phyloP scores from a whole-genome alignment of 1,140 invertebrate species.

The Nautilus pompilius region DNA sequence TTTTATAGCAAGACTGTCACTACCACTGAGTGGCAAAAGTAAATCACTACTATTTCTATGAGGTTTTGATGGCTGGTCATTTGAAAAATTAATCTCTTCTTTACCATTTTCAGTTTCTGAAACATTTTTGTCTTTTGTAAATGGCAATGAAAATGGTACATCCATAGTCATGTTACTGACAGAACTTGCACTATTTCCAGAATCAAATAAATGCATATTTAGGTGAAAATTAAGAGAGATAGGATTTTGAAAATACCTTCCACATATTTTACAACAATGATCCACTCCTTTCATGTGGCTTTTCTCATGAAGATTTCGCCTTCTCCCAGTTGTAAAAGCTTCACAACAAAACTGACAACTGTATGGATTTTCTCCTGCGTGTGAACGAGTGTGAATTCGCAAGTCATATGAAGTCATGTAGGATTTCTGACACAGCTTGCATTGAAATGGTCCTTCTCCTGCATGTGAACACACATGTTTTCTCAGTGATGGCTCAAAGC shows the following conservation, averaged over 20 bases:
- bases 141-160: background rate
- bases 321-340: constrained; percentile 7
- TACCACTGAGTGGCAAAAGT: too few relatives aligned
- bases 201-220: too few relatives aligned
- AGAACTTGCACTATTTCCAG: constrained; percentile 5
- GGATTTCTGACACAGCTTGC: constrained; percentile 74
- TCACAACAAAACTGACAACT: constrained; percentile 60
- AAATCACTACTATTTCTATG: too few relatives aligned
- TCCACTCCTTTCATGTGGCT: constrained; percentile 5
- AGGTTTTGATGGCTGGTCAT: background rate
- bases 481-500: constrained; percentile 8
- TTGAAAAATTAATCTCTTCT: background rate
- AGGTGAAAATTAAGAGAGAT: constrained; percentile 7
- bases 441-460: constrained; percentile 68
- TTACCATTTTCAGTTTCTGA: constrained; percentile 3
- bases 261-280: constrained; percentile 13
- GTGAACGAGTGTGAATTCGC: constrained; percentile 73
- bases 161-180: constrained; percentile 2
- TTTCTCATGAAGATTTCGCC: constrained; percentile 15
- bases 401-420: constrained; percentile 85
- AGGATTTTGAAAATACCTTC: constrained; percentile 5
- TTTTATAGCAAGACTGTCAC: too few relatives aligned
- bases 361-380: constrained; percentile 78
- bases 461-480: constrained; percentile 69
- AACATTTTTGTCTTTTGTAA: background rate